phyloP scores from a whole-genome alignment of 1,140 invertebrate species.

The Euglossa dilemma region DNA sequence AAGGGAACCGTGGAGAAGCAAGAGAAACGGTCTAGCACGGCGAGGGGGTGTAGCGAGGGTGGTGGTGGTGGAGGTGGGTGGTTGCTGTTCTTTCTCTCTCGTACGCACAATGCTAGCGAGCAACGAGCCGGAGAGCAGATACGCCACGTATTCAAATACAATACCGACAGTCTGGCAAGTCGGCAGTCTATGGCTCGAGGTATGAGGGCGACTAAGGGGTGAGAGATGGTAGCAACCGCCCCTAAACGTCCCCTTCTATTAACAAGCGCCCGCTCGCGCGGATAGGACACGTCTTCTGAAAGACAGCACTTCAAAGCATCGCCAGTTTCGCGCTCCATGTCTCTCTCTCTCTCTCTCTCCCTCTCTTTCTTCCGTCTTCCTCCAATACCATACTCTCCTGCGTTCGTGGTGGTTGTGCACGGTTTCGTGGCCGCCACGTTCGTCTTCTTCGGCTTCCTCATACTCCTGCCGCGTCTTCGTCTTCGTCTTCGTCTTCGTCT shows the following conservation, averaged over 20 bases:
- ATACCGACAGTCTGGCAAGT: constrained; percentile 79
- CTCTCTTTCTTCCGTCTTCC: neutral
- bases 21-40: constrained; percentile 46
- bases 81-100: constrained; percentile 38
- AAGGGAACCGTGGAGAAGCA: constrained; percentile 27
- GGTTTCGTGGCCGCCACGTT: constrained; percentile 50
- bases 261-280: constrained; percentile 77
- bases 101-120: constrained; percentile 71
- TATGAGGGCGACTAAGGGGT: constrained; percentile 30
- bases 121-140: constrained; percentile 72
- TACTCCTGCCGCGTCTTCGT: constrained; percentile 49
- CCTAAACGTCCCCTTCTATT: constrained; percentile 78
- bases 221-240: constrained; percentile 59
- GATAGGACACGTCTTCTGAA: constrained; percentile 80
- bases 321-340: constrained; percentile 29
- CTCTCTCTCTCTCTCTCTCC: neutral
- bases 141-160: constrained; percentile 81
- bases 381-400: neutral
- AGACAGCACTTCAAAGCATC: constrained; percentile 80
- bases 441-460: constrained; percentile 59
- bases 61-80: neutral
- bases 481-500: constrained; percentile 52
- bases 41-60: constrained; percentile 14
- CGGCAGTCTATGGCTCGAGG: constrained; percentile 62
- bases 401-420: neutral